phyloP scores from a whole-genome alignment of 2,888 invertebrate genomes.

The Spodoptera littoralis region DNA sequence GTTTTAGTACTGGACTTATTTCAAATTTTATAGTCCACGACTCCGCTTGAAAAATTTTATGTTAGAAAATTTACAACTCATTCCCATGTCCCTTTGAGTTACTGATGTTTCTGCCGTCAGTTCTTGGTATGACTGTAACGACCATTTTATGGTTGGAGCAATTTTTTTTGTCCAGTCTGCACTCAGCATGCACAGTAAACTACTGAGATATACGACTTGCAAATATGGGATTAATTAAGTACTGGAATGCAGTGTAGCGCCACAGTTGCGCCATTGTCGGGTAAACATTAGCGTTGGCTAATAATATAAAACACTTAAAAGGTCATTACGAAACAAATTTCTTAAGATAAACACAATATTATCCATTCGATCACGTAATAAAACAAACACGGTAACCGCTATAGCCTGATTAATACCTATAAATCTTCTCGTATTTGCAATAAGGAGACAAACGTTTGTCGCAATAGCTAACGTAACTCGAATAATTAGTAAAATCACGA shows the following conservation, averaged over 20 bases:
- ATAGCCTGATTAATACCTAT: constrained; percentile 76
- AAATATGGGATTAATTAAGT: constrained; percentile 41
- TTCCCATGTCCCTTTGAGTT: constrained; percentile 66
- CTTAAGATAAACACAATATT: constrained; percentile 76
- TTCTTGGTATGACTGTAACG: constrained; percentile 69
- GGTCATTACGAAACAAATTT: constrained; percentile 74
- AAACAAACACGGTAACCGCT: constrained; percentile 72
- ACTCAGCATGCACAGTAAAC: constrained; percentile 62
- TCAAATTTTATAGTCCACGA: constrained; percentile 57
- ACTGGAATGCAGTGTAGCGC: constrained; percentile 19
- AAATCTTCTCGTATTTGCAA: constrained; percentile 81
- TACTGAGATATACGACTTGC: constrained; percentile 63
- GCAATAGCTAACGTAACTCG: constrained; percentile 79
- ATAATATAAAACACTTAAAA: constrained; percentile 78
- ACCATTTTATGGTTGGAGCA: constrained; percentile 65
- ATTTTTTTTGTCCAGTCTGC: constrained; percentile 61
- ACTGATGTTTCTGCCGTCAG: constrained; percentile 67
- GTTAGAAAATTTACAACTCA: constrained; percentile 71
- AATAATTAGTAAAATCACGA: constrained; percentile 86
- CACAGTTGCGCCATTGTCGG: constrained; percentile 42
- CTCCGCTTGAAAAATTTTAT: constrained; percentile 58
- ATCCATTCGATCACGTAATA: constrained; percentile 76
- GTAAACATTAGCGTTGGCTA: constrained; percentile 66
- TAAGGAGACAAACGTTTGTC: constrained; percentile 79
- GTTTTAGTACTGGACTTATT: constrained; percentile 65